Base-by-base conservation (phyloP, 2,888 invertebrate species). In the Lottia gigantea region DNA sequence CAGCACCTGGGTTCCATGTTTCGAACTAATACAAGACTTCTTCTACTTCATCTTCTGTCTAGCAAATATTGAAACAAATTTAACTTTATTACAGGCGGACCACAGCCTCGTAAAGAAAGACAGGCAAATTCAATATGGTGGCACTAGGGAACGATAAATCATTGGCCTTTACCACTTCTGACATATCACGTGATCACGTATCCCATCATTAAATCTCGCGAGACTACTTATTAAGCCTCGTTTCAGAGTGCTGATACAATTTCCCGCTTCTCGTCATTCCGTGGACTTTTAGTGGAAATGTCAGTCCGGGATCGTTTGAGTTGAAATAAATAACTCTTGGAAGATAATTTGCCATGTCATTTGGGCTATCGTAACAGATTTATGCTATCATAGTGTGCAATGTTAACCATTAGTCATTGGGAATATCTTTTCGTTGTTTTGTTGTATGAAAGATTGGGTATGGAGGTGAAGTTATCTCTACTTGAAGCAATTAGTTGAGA, bases 171-270 rank as follows among this genome's bases (percentile, higher is more conserved):
- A 71, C 74, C 71, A 70, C 68, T 71, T 64, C 62, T 71, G 70
- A 65, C 72, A 70, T 70, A 67, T 76, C 76, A 76, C 76, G 76
- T 73, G 74, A 73, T 72, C 71, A 68, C 68, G 65, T 74, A 76
- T 76, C 76, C 76, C 74, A 74, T 73, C 76, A 76, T 76, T 76
- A 74, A 73, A 74, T 74, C 76, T 74, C 70, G 63, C 69, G 73
- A 74, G 74, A 72, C 70, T 72, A 72, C 76, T 76, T 76, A 76
- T 76, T 74, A 76, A 73, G 73, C 72, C 76, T 68, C 73, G 73
- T 76, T 76, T 76, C 74, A 49, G 63, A 49, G 71, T 70, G 69
- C 47, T 68, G 73, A 72, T 72, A 74, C 73, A 70, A 69, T 74
- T 72, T 71, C 70, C 23, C 65, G 47, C 69, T 49, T 61, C 64